phyloP scores from a whole-genome alignment of 2,113 vertebrate species.

The Seriola aureovittata region DNA sequence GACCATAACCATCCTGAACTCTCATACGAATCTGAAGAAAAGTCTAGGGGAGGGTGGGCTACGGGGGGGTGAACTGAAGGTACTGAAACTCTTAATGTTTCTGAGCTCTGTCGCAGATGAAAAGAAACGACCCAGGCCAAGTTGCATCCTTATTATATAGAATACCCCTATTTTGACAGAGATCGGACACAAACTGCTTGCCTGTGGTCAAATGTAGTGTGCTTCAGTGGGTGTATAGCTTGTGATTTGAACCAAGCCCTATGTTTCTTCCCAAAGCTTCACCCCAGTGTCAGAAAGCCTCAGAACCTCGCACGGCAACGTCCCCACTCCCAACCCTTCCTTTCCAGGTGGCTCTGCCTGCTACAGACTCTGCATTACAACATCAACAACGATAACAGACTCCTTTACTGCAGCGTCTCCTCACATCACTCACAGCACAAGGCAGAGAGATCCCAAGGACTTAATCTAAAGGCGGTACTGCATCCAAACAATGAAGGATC shows the following conservation, averaged over 20 bases:
- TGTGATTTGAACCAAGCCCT: slow-evolving; percentile 70
- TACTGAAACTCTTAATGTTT: slow-evolving; percentile 62
- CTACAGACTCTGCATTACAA: slow-evolving; percentile 48
- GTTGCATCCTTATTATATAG: slow-evolving; percentile 64
- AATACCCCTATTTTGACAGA: slow-evolving; percentile 59
- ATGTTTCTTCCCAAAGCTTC: slow-evolving; percentile 64
- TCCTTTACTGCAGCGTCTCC: slow-evolving; percentile 39
- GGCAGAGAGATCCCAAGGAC: slow-evolving; percentile 51
- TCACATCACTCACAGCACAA: slow-evolving; percentile 69
- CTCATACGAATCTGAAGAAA: slow-evolving; percentile 47
- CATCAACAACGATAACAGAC: slow-evolving; percentile 41
- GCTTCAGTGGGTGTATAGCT: slow-evolving; percentile 69
- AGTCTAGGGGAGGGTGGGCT: neutral
- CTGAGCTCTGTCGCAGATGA: slow-evolving; percentile 50
- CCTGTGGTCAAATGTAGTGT: slow-evolving; percentile 66
- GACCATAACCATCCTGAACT: slow-evolving; percentile 59
- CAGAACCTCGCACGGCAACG: slow-evolving; percentile 67
- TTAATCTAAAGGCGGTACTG: slow-evolving; percentile 57
- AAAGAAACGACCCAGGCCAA: slow-evolving; percentile 55
- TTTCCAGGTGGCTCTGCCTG: slow-evolving; percentile 36
- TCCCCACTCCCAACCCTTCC: neutral
- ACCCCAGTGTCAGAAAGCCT: slow-evolving; percentile 58
- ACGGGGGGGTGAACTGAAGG: slow-evolving; percentile 43
- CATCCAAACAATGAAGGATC: slow-evolving; percentile 77
- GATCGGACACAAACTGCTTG: slow-evolving; percentile 61